Conservation (phyloP, 2,888 invertebrate species). For the Callinectes sapidus region DNA sequence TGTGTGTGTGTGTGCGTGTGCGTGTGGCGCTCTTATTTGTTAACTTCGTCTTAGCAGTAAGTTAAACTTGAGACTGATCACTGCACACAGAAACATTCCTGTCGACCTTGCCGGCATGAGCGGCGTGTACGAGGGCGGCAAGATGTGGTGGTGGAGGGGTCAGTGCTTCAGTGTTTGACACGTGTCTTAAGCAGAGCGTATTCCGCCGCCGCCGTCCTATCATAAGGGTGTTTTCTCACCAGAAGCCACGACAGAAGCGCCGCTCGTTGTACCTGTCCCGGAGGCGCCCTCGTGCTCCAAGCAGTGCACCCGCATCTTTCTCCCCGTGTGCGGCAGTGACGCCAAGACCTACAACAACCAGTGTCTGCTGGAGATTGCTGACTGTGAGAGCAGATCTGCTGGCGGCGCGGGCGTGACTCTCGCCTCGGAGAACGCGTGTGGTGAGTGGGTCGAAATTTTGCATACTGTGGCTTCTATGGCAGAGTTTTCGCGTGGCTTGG, state of each 20-base stretch:
- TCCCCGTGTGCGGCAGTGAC: constrained; percentile 3
- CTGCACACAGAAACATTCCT: no score
- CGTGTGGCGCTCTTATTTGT: no score
- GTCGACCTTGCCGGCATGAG: background rate
- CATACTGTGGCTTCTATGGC: background rate
- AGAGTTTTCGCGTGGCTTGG: background rate
- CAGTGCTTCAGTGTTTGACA: background rate
- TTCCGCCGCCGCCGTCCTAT: background rate
- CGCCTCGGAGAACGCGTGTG: constrained; percentile 32
- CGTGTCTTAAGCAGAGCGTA: background rate
- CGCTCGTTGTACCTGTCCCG: background rate
- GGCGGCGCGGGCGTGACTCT: constrained; percentile 2
- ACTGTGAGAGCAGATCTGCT: constrained; percentile 29
- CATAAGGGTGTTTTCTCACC: background rate
- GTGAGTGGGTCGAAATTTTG: constrained; percentile 21
- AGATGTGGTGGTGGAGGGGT: background rate
- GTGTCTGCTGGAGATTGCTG: constrained; percentile 36
- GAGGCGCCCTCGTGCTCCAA: background rate
- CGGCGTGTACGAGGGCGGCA: background rate
- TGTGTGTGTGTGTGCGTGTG: no score
- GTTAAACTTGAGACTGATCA: no score
- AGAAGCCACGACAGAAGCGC: background rate
- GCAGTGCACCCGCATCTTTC: constrained; percentile 29
- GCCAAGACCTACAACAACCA: background rate
- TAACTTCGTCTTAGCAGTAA: background rate